These are phyloP conservation scores for Aphaenogaster rudis DNA, from an alignment of 1,140 invertebrate genomes.

Conservation along the genomic window DNA sequence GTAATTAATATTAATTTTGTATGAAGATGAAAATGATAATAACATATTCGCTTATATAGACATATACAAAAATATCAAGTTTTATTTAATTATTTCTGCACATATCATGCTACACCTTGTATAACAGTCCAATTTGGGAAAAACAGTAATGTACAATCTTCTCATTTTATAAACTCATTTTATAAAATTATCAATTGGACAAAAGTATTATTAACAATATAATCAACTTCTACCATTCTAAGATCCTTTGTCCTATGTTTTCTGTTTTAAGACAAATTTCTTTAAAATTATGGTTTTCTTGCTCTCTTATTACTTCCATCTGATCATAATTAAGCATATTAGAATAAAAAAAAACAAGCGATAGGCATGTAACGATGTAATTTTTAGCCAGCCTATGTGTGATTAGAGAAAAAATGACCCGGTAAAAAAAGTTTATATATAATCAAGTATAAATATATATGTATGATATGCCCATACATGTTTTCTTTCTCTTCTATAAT, in stretches of 20 bases:
- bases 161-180: conserved; percentile 56
- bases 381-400: background rate
- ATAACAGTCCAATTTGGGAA: conserved; percentile 76
- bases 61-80: conserved; percentile 85
- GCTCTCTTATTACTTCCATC: background rate
- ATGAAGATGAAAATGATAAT: background rate
- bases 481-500: too few relatives aligned
- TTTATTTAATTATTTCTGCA: conserved; percentile 74
- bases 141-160: conserved; percentile 77
- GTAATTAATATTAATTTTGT: conserved; percentile 23
- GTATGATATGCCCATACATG: too few relatives aligned
- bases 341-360: background rate
- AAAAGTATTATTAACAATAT: conserved; percentile 72
- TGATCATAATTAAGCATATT: background rate
- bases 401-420: background rate
- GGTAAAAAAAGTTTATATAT: too few relatives aligned
- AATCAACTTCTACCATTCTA: conserved; percentile 10
- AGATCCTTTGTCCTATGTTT: background rate
- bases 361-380: background rate
- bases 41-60: conserved; percentile 59
- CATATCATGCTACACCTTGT: conserved; percentile 69
- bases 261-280: background rate
- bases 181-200: conserved; percentile 78
- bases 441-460: too few relatives aligned
- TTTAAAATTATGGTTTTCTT: background rate